Conservation (phyloP, 2,113 vertebrate genomes). For the Platycercus adscitus region DNA sequence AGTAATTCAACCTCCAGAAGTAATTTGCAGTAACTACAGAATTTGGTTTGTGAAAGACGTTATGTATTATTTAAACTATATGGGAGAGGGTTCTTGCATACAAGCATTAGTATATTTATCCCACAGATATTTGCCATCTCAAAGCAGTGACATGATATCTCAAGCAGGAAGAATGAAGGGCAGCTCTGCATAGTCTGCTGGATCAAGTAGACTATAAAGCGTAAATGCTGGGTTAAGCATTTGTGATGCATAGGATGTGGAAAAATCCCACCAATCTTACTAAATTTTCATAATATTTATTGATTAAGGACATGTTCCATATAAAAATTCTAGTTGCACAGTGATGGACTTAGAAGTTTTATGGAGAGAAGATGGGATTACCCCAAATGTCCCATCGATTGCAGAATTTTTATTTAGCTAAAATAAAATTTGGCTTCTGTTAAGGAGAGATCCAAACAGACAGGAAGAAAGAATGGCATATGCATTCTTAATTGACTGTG, state of each 20-base stretch:
- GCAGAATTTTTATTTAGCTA: not conserved
- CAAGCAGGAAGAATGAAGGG: not conserved
- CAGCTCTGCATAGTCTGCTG: not conserved
- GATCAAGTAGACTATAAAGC: not conserved
- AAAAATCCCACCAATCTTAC: not conserved
- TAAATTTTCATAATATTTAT: not conserved
- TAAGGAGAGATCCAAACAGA: not conserved
- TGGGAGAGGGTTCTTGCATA: not conserved
- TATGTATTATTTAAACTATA: not conserved
- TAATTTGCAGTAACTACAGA: not conserved
- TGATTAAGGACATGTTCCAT: not conserved
- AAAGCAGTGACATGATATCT: not conserved
- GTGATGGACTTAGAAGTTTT: not conserved
- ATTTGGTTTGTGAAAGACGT: not conserved
- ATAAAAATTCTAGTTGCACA: not conserved
- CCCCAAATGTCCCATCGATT: not conserved
- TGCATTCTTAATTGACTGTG: not conserved
- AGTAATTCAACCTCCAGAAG: not conserved
- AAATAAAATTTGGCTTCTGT: not conserved
- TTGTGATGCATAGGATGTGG: not conserved
- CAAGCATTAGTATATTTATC: not conserved
- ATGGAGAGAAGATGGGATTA: not conserved
- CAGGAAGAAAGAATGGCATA: not conserved
- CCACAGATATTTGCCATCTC: not conserved
- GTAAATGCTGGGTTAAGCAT: not conserved